Conservation (phyloP, 1,140 invertebrate genomes). For the Apis cerana region DNA sequence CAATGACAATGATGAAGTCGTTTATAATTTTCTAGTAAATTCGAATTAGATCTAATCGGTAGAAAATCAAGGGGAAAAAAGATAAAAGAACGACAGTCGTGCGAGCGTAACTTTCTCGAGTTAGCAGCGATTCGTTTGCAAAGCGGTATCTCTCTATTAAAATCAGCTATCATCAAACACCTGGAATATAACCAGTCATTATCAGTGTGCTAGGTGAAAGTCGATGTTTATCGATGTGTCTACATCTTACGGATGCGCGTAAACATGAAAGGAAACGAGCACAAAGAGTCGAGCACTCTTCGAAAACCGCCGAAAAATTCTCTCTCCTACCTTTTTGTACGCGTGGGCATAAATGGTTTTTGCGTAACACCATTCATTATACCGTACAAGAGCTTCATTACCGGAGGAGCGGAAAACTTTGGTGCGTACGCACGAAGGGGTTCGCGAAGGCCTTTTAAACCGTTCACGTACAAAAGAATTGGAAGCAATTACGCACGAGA, state of each 20-base stretch:
- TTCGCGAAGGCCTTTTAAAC: background rate
- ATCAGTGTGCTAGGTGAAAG: constrained; percentile 4
- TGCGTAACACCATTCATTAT: constrained; percentile 28
- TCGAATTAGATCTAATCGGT: background rate
- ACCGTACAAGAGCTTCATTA: constrained; percentile 26
- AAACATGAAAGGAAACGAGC: background rate
- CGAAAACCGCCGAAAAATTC: background rate
- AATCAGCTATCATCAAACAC: background rate
- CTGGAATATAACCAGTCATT: background rate
- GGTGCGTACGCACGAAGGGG: background rate
- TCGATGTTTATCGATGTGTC: background rate
- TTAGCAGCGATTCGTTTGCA: background rate
- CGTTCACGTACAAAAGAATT: constrained; percentile 28
- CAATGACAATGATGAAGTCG: background rate
- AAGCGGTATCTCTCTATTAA: background rate
- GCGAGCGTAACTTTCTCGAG: background rate
- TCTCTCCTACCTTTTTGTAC: background rate
- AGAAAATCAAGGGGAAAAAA: background rate
- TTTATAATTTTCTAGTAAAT: too few species aligned
- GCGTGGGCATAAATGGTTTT: constrained; percentile 4
- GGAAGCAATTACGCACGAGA: constrained; percentile 47
- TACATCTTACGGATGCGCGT: background rate
- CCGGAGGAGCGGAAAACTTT: background rate
- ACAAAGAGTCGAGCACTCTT: too few species aligned
- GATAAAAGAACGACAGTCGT: background rate